Conservation (phyloP, 2,888 invertebrate genomes). For the Cheiracanthium punctorium region DNA sequence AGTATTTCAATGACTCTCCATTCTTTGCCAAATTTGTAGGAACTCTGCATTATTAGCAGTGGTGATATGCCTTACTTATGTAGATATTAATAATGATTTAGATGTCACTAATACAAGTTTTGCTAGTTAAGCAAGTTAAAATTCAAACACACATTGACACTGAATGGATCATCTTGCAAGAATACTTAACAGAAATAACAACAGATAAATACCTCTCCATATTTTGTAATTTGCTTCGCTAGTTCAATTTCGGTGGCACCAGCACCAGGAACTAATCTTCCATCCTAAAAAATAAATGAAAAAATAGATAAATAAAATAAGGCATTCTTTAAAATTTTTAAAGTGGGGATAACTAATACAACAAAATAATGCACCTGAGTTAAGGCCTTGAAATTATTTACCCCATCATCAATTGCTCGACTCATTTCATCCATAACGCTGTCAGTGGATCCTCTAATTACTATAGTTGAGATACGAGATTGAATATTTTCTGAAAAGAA, state of each 20-base stretch:
- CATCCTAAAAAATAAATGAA: conserved; percentile 77
- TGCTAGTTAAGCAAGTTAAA: too few relatives aligned
- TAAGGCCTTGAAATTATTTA: conserved; percentile 97
- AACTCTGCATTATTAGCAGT: too few relatives aligned
- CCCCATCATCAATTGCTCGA: conserved; percentile 97
- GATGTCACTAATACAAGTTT: too few relatives aligned
- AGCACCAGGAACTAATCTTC: conserved; percentile 89
- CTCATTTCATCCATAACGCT: conserved; percentile 99
- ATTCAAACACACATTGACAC: too few relatives aligned
- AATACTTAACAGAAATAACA: too few relatives aligned
- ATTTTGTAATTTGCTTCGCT: conserved; percentile 88
- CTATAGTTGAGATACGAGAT: conserved; percentile 92
- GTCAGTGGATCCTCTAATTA: conserved; percentile 96
- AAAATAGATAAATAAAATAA: background rate
- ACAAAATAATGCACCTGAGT: conserved; percentile 80
- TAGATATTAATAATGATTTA: too few relatives aligned
- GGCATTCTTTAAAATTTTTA: background rate
- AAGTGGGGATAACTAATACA: background rate
- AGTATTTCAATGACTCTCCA: too few relatives aligned
- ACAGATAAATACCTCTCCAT: conserved; percentile 81
- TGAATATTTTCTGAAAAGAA: conserved; percentile 80
- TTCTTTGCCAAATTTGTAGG: too few relatives aligned
- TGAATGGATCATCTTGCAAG: too few relatives aligned
- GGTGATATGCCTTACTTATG: too few relatives aligned
- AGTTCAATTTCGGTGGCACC: conserved; percentile 97